These are phyloP conservation scores for Lacanobia oleracea DNA, from an alignment of 2,888 invertebrate species.

Conservation along the genomic window DNA sequence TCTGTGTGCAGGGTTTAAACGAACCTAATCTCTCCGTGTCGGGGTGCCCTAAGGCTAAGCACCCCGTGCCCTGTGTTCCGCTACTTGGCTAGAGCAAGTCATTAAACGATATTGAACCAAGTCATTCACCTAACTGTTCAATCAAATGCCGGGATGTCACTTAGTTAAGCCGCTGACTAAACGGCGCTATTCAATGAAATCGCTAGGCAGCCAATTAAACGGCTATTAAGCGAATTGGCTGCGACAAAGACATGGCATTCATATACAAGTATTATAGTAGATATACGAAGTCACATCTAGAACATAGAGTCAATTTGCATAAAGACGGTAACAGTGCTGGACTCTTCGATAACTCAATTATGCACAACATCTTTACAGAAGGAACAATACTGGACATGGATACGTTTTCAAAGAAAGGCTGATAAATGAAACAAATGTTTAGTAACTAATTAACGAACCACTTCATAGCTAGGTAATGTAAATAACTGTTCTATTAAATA, in stretches of 20 bases:
- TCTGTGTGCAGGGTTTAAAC: too few species aligned
- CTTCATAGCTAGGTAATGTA: constrained; percentile 75
- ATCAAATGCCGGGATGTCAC: too few species aligned
- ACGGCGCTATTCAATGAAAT: too few species aligned
- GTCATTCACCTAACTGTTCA: too few species aligned
- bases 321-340: constrained; percentile 23
- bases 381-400: constrained; percentile 30
- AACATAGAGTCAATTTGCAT: constrained; percentile 35
- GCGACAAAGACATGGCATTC: constrained; percentile 18
- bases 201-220: too few species aligned
- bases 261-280: background rate
- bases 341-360: constrained; percentile 22
- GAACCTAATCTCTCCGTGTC: too few species aligned
- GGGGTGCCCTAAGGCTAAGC: too few species aligned
- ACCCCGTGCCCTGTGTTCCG: too few species aligned
- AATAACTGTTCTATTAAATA: constrained; percentile 76
- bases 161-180: too few species aligned
- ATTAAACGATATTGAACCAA: too few species aligned
- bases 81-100: too few species aligned
- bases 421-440: constrained; percentile 73
- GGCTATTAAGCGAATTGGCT: too few species aligned
- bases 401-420: constrained; percentile 76
- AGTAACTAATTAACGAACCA: constrained; percentile 67
- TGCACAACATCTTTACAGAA: constrained; percentile 8
- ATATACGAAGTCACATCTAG: constrained; percentile 26